Base-by-base conservation (phyloP, 1,140 invertebrate species). In the Chlorops oryzae region DNA sequence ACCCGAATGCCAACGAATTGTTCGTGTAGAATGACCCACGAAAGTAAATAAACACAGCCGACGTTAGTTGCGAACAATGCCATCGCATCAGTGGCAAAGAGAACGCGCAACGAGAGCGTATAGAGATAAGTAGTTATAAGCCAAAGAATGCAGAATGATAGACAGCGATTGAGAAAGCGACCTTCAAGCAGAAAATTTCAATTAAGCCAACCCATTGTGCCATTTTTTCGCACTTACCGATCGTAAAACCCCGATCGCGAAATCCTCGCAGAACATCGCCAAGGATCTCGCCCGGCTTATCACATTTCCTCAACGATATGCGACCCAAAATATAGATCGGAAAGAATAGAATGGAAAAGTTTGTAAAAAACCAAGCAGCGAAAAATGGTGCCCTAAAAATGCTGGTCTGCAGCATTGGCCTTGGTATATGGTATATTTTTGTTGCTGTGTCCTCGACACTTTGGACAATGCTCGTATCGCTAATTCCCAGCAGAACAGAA, bases 1-100 rank as follows among this genome's bases (percentile, higher is more conserved):
- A 97, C 93, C 76, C 92, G 78, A 13, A 96, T 86, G 39, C 92
- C 92, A 47, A 96, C 92, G 75, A 96, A 97, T 70, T 96, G 91
- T 65, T 96, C 90, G 66, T 96, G 92, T 34, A 96, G 77, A 59
- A 96, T 91, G 42, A 96, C 92, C 93, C 92, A 96, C 1, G 92
- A 95, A 3, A 97, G 77, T 7, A 96, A 77, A 72, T 96, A 97
- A 47, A 93, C 88, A 65, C 90, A 93, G 7, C 88, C 88, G 4
- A 95, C 90, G 58, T 93, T 94, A 17, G 92, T 93, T 12, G 92
- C 89, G 63, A 93, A 96, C 10, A 97, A 74, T 1, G 91, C 87
- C 77, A 95, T 87, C 3, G 92, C 91, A 66, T 94, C 92, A 0
- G 92, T 96, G 2, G 90, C 87, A 46, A 90, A 78, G 2, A 96